Percentiles rank a stretch among this genome's conserved stretches.
Conservation (phyloP, 37 sponge, comb jelly and placozoan species). For the Crambe crambe region DNA sequence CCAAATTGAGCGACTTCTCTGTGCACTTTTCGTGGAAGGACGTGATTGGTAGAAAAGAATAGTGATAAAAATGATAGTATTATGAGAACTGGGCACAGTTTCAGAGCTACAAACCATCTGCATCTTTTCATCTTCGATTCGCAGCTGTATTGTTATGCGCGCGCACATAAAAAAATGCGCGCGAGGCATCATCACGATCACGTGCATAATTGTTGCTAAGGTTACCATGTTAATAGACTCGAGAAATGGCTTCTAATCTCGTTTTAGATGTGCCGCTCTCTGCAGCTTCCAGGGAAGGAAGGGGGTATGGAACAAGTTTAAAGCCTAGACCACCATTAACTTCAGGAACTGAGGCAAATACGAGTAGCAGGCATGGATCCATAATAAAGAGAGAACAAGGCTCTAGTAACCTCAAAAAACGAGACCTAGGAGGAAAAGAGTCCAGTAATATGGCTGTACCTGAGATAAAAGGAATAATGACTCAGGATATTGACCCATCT, state of each 20-base stretch:
- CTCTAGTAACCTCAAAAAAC: not conserved
- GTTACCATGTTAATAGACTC: too few relatives aligned
- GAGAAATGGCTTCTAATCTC: not conserved
- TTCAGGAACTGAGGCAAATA: not conserved
- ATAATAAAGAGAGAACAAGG: not conserved
- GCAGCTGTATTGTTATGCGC: too few relatives aligned
- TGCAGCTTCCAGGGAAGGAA: not conserved
- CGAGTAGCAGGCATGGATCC: not conserved
- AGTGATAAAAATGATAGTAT: too few relatives aligned
- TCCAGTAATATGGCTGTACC: not conserved
- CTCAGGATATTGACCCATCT: slow-evolving; percentile 13
- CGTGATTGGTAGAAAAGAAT: too few relatives aligned
- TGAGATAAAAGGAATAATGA: not conserved
- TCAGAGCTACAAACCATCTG: too few relatives aligned
- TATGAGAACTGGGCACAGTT: too few relatives aligned
- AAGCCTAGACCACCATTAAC: not conserved
- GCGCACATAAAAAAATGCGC: too few relatives aligned
- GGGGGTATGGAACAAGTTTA: not conserved
- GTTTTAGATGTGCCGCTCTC: not conserved
- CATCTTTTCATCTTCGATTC: too few relatives aligned
- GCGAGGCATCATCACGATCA: too few relatives aligned
- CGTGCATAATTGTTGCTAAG: too few relatives aligned
- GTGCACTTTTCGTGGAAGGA: too few relatives aligned
- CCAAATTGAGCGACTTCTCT: too few relatives aligned
- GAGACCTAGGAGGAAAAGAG: not conserved